Evolutionary conservation across 2,888 invertebrate species (phyloP), one percentile per base, ranked within the genome.

Genomic region (Pandemis corylana): DNA sequence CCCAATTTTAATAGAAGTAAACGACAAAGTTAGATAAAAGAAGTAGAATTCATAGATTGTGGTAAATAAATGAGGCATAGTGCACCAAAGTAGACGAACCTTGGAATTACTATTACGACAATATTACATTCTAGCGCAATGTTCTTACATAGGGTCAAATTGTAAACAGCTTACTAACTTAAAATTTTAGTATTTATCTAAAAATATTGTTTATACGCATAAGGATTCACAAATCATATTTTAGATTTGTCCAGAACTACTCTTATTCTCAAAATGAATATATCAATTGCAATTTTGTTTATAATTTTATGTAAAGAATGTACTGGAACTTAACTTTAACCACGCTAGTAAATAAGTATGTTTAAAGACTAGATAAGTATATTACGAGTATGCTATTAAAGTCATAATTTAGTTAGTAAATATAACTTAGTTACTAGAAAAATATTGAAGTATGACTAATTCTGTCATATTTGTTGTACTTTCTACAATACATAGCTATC

Each of bases 331-430:
- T 51, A 51, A 51, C n/a, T 51, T n/a, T 56, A 56, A 15, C 7
- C 20, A 56, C 53, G 20, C 7, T 53, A 15, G 6, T 15, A 56
- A 13, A 15, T n/a, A n/a, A n/a, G 7, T n/a, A 9, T 56, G 28
- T 56, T 20, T 9, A 20, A 20, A n/a, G 53, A 56, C 53, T 56
- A 56, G 53, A 56, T 15, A 20, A 20, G 53, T 20, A 15, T 56
- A 69, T 73, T 56, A n/a, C n/a, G n/a, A n/a, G n/a, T n/a, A n/a
- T n/a, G n/a, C n/a, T n/a, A n/a, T n/a, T n/a, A n/a, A n/a, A n/a
- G n/a, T n/a, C n/a, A 61, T 49, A 69, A 20, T 69, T 68, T 36
- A 68, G 12, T 46, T 12, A 56, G 46, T 63, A 68, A 72, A 66
- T 66, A 66, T 42, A 56, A 61, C 53, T 44, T 72, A 72, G 4